These are phyloP conservation scores for Orthonyx spaldingii DNA, from an alignment of 2,113 vertebrate genomes.

Conservation along the genomic window DNA sequence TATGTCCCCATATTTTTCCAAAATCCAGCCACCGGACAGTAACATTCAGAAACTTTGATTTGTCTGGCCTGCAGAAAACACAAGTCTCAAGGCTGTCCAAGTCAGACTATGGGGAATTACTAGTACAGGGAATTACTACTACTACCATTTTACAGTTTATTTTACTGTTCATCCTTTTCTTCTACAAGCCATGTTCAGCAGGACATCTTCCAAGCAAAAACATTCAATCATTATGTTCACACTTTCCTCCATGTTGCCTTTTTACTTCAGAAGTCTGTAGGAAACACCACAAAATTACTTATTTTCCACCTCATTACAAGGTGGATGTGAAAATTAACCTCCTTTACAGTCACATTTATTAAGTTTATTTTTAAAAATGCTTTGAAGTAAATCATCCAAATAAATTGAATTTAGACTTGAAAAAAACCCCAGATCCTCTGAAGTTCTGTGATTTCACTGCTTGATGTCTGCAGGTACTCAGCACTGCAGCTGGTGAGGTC, in stretches of 20 bases:
- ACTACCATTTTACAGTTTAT: fast-evolving
- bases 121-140: too few species aligned
- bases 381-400: neutral
- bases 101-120: neutral
- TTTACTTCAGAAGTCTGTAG: neutral
- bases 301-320: neutral
- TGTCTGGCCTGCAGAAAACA: neutral
- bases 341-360: neutral
- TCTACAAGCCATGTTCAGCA: neutral
- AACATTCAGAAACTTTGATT: neutral
- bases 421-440: neutral
- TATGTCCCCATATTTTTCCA: neutral
- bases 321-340: neutral
- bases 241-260: neutral
- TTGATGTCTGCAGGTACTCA: neutral
- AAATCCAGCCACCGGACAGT: neutral
- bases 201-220: neutral
- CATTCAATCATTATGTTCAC: neutral
- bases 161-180: neutral
- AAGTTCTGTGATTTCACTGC: neutral
- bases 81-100: neutral
- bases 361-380: neutral
- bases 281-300: neutral
- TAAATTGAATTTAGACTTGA: neutral
- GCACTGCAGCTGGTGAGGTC: neutral